Evolutionary conservation across 2,797 vertebrate genomes (phyloP).

Genomic region (Notoglanidium macrostoma): DNA sequence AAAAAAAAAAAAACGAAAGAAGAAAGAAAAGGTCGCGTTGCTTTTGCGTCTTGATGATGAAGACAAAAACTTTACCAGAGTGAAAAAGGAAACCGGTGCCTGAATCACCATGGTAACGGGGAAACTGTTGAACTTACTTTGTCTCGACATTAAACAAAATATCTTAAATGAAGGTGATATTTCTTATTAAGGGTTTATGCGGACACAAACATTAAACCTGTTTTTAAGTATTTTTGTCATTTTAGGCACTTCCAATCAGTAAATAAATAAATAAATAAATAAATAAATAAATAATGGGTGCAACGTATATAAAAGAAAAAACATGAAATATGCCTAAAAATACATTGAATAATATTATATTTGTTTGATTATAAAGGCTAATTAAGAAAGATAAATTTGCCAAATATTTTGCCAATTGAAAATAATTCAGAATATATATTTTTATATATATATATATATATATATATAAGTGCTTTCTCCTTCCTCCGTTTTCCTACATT

Average conservation of each 20-base stretch:
- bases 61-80: background rate
- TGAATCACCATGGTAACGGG: background rate
- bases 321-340: background rate
- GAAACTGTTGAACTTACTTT: background rate
- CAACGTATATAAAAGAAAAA: background rate
- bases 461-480: background rate
- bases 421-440: background rate
- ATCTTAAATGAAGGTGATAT: background rate
- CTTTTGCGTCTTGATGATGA: background rate
- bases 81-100: background rate
- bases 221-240: background rate
- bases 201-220: background rate
- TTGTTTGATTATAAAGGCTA: background rate
- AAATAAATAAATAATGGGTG: too few relatives aligned
- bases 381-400: background rate
- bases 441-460: too few relatives aligned
- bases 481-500: slow-evolving; percentile 7
- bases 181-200: background rate
- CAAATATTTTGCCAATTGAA: background rate
- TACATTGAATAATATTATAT: background rate
- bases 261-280: background rate
- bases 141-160: background rate
- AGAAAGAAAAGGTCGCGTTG: too few relatives aligned
- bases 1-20: background rate
- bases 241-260: background rate